phyloP scores from a whole-genome alignment of 2,797 vertebrate genomes.

The Apogon hyalosoma region DNA sequence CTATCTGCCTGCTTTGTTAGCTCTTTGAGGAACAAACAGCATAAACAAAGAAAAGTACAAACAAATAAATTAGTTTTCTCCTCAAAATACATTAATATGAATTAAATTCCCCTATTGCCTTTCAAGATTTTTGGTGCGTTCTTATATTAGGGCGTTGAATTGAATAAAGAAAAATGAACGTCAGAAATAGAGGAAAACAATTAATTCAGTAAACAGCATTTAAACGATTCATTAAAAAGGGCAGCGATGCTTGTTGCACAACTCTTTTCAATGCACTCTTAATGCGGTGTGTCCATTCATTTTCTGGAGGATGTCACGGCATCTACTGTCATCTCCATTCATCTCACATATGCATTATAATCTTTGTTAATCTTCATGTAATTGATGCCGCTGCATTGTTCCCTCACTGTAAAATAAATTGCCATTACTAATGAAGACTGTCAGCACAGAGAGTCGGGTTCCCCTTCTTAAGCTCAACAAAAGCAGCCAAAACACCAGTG shows the following conservation, averaged over 20 bases:
- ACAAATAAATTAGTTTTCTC: slow-evolving; percentile 1
- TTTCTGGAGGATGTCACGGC: slow-evolving; percentile 39
- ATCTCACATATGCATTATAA: slow-evolving; percentile 54
- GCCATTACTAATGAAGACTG: slow-evolving; percentile 73
- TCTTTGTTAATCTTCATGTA: slow-evolving; percentile 71
- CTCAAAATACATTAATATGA: slow-evolving; percentile 9
- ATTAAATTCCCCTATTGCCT: slow-evolving; percentile 5
- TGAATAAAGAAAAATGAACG: neutral
- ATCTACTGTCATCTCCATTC: slow-evolving; percentile 55
- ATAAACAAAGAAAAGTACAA: slow-evolving; percentile 38
- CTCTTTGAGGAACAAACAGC: slow-evolving; percentile 23
- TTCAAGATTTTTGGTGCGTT: neutral
- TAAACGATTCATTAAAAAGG: slow-evolving; percentile 26
- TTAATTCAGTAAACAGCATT: slow-evolving; percentile 22
- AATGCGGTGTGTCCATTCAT: slow-evolving; percentile 43
- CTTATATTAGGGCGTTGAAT: slow-evolving; percentile 16
- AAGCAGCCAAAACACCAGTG: slow-evolving; percentile 58
- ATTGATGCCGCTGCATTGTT: slow-evolving; percentile 64
- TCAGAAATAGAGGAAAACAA: neutral
- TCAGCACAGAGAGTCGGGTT: slow-evolving; percentile 44
- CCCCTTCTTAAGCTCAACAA: slow-evolving; percentile 46
- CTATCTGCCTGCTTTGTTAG: slow-evolving; percentile 22
- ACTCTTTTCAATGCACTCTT: slow-evolving; percentile 25
- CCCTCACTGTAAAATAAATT: slow-evolving; percentile 66
- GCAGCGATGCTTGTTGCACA: slow-evolving; percentile 23